phyloP scores from a whole-genome alignment of 1,140 invertebrate genomes.

The Sycobia sp. region DNA sequence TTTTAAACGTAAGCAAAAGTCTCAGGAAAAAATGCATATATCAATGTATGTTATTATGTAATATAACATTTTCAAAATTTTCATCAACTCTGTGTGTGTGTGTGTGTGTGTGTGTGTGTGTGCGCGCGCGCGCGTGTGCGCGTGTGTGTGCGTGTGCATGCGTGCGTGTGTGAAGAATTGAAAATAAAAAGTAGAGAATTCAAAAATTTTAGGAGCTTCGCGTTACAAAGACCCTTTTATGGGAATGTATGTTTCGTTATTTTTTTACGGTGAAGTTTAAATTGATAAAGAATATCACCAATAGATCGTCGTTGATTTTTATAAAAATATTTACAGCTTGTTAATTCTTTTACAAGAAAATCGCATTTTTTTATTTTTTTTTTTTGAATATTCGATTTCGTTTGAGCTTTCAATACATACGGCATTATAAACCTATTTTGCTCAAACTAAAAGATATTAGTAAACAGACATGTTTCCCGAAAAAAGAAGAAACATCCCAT shows the following conservation, averaged over 20 bases:
- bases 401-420: slow-evolving; percentile 10
- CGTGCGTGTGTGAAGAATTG: neutral
- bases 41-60: too few relatives aligned
- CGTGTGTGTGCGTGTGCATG: neutral
- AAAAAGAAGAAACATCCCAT: slow-evolving; percentile 1
- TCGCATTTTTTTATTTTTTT: too few relatives aligned
- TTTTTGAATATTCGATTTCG: too few relatives aligned
- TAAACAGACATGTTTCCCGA: neutral
- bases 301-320: slow-evolving; percentile 17
- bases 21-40: too few relatives aligned
- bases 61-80: too few relatives aligned
- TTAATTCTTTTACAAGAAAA: slow-evolving; percentile 31
- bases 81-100: slow-evolving; percentile 26
- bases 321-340: slow-evolving; percentile 29
- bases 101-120: neutral
- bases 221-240: slow-evolving; percentile 1
- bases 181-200: too few relatives aligned
- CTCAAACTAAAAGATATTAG: neutral
- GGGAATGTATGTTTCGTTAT: slow-evolving; percentile 19
- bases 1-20: too few relatives aligned
- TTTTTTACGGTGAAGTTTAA: slow-evolving; percentile 6
- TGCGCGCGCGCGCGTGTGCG: neutral
- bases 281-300: slow-evolving; percentile 2
- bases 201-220: too few relatives aligned
- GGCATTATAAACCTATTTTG: neutral